Evolutionary conservation across 2,797 vertebrate species (phyloP).

Genomic region (Urophycis tenuis): DNA sequence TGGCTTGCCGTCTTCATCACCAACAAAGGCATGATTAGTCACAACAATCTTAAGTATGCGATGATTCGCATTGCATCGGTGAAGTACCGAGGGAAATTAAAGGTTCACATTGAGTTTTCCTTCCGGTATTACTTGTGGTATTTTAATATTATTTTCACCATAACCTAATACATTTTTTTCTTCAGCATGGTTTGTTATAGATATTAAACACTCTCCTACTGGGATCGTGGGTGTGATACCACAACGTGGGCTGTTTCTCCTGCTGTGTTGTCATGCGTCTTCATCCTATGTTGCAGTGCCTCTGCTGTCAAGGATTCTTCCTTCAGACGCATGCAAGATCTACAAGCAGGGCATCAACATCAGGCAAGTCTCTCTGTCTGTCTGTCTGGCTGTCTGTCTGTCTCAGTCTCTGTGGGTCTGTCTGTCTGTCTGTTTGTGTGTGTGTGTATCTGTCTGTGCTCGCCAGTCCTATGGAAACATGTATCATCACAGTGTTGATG

Average conservation of each 20-base stretch:
- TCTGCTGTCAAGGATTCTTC: conserved; percentile 98
- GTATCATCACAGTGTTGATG: background rate
- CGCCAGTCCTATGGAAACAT: background rate
- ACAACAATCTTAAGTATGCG: background rate
- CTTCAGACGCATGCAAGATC: conserved; percentile 99
- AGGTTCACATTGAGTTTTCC: background rate
- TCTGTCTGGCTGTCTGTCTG: conserved; percentile 16
- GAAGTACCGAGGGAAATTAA: background rate
- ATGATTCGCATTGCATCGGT: background rate
- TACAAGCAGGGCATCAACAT: conserved; percentile 99
- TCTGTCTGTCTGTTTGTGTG: conserved; percentile 13
- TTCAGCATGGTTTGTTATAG: background rate
- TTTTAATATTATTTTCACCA: background rate
- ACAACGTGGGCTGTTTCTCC: background rate
- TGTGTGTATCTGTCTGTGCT: conserved; percentile 15
- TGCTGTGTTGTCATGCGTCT: conserved; percentile 21
- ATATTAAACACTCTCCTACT: background rate
- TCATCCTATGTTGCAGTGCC: conserved; percentile 77
- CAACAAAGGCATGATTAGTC: background rate
- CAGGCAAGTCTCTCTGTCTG: conserved; percentile 72
- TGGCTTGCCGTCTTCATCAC: background rate
- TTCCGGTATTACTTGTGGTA: background rate
- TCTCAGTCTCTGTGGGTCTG: background rate
- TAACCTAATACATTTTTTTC: background rate
- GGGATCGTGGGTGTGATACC: background rate